Evolutionary conservation across 2,888 invertebrate species (phyloP), one percentile per base, ranked within the genome.

Genomic region (Bellardia pandia): DNA sequence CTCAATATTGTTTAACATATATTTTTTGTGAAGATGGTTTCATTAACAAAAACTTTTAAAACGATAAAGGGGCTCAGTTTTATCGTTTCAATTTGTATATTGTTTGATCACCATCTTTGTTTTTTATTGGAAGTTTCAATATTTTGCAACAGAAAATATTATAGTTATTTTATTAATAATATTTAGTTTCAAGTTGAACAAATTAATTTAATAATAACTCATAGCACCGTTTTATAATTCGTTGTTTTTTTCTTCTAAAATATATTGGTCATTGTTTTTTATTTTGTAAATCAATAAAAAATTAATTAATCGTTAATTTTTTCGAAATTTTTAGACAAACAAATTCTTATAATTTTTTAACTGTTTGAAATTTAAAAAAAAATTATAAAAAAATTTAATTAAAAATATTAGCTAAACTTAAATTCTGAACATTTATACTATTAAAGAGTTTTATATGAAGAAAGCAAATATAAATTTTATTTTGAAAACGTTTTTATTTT

Each of bases 41-140:
- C 56, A 64, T 81, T 86, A 85, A 85, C 16, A 64, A 84, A 64
- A 62, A 74, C 80, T 83, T 89, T 89, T 86, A 90, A 91, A 89
- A 90, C 92, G 92, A 92, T 91, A 92, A 93, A 92, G 91, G 93
- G 93, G 93, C 93, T 93, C 93, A 89, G 85, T 91, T 92, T 92
- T 91, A 92, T 92, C 93, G 92, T 89, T 89, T 91, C 45, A 0
- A 42, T 91, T 89, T 64, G 53, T 71, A 53, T 37, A 45, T 13
- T 60, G 14, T 80, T 64, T 69, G n/a, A 51, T 72, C 8, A 68
- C 68, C 82, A 72, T 75, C 72, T 86, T 75, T 78, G 51, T 53
- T 78, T 56, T 23, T 79, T 84, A 72, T 42, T 45, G 48, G 23
- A 14, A 64, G 5, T 40, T 58, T 37, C 14, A 45, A 14, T 13